Evolutionary conservation across 1,140 invertebrate genomes (phyloP).

Genomic region (Limonius californicus): DNA sequence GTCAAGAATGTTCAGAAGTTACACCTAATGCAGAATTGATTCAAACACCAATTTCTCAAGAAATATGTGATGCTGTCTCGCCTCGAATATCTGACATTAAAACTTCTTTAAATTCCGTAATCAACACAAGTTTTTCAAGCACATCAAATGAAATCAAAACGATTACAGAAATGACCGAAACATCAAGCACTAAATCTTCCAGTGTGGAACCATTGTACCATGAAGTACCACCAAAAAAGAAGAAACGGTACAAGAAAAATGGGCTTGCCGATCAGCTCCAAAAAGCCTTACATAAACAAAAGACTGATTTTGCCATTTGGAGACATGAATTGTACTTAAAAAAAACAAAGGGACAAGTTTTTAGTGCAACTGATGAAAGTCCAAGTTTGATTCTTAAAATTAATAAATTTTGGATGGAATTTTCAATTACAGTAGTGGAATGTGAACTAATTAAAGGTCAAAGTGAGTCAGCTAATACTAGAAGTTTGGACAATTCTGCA

Average conservation of each 20-base stretch:
- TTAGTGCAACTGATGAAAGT: neutral
- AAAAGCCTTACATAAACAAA: slow-evolving; percentile 23
- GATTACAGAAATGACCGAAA: no score
- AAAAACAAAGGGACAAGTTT: slow-evolving; percentile 1
- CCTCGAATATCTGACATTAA: no score
- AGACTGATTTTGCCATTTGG: slow-evolving; percentile 25
- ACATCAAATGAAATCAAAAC: no score
- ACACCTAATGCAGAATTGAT: no score
- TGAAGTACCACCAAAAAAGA: neutral
- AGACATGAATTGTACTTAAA: slow-evolving; percentile 27
- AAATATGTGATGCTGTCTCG: no score
- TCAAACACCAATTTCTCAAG: no score
- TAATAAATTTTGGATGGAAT: neutral
- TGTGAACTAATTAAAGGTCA: neutral
- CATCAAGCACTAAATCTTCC: no score
- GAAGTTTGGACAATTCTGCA: neutral
- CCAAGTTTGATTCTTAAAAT: neutral
- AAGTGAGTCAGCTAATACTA: neutral
- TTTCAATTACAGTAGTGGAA: neutral
- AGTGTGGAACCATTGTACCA: no score
- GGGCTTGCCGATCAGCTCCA: slow-evolving; percentile 26
- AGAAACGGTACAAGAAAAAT: slow-evolving; percentile 26
- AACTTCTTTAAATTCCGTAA: no score
- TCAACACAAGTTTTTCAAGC: no score
- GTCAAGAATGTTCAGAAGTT: no score